A percentile compares a stretch with the other conserved stretches of the same genome.
Evolutionary conservation across 2,113 vertebrate species (phyloP).

Genomic region (Diadophis punctatus): DNA sequence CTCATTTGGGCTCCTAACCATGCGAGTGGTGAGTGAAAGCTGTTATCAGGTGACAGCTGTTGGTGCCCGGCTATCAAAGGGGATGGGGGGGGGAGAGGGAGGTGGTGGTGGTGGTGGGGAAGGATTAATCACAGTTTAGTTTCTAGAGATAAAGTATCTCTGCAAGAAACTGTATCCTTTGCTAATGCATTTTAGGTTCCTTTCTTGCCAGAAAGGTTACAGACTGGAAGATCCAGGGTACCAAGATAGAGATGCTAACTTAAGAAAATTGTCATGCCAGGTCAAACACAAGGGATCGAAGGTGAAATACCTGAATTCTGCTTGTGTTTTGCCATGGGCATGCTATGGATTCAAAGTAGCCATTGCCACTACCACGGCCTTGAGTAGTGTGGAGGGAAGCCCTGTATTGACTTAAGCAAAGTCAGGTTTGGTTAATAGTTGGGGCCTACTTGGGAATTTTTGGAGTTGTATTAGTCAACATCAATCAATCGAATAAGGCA

Average conservation of each 20-base stretch:
- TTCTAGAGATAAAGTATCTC: neutral
- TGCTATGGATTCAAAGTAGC: neutral
- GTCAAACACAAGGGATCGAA: neutral
- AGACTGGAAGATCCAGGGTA: neutral
- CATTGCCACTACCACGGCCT: neutral
- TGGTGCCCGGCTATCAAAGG: neutral
- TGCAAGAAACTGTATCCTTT: neutral
- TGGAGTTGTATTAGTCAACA: neutral
- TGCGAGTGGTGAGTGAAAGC: conserved; percentile 17
- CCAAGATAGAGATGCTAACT: neutral
- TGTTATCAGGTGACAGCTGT: conserved; percentile 32
- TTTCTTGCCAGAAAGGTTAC: neutral
- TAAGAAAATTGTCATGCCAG: neutral
- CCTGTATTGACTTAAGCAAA: neutral
- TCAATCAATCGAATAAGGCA: neutral
- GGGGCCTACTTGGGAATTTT: neutral
- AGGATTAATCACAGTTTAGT: conserved; percentile 6
- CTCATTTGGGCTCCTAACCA: conserved; percentile 22
- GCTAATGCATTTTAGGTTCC: neutral
- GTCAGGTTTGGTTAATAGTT: neutral
- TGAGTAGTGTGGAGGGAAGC: neutral
- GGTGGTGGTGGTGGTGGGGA: accelerated
- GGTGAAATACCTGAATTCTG: neutral
- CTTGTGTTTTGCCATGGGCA: neutral
- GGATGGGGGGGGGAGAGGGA: accelerated